These are phyloP conservation scores for Potorous gilbertii DNA, from an alignment of 2,797 vertebrate species.

Conservation along the genomic window DNA sequence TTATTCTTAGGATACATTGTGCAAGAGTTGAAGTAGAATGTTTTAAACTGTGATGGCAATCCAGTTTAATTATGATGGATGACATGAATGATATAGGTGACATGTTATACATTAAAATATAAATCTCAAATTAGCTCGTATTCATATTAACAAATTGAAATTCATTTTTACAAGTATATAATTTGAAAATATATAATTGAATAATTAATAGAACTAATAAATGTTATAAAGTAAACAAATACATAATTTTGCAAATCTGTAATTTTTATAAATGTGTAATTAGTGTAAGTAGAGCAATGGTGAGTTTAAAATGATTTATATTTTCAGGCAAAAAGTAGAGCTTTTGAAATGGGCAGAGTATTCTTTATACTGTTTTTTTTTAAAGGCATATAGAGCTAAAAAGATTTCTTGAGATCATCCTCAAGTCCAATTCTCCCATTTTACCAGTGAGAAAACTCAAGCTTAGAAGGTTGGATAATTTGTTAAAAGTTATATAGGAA, in stretches of 20 bases:
- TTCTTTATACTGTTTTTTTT: neutral
- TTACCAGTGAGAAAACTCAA: neutral
- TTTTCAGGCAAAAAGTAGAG: neutral
- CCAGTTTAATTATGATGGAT: neutral
- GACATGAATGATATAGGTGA: neutral
- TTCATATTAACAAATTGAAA: neutral
- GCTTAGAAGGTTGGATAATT: neutral
- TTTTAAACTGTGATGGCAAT: neutral
- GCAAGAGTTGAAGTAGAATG: neutral
- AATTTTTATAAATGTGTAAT: neutral
- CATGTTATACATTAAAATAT: neutral
- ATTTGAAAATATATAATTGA: neutral
- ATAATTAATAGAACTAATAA: neutral
- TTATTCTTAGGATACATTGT: neutral
- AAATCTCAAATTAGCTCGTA: neutral
- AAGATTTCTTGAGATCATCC: neutral
- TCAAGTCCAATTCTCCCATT: neutral
- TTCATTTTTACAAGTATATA: neutral
- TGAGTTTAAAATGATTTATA: neutral
- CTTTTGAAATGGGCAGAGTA: neutral
- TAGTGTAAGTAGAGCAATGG: neutral
- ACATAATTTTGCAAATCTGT: neutral
- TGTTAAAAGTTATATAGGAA: neutral
- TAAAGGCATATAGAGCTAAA: neutral
- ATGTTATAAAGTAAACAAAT: neutral